Percentiles rank a stretch among this genome's conserved stretches.
phyloP scores from a whole-genome alignment of 2,888 invertebrate species.

The Coelopa pilipes region DNA sequence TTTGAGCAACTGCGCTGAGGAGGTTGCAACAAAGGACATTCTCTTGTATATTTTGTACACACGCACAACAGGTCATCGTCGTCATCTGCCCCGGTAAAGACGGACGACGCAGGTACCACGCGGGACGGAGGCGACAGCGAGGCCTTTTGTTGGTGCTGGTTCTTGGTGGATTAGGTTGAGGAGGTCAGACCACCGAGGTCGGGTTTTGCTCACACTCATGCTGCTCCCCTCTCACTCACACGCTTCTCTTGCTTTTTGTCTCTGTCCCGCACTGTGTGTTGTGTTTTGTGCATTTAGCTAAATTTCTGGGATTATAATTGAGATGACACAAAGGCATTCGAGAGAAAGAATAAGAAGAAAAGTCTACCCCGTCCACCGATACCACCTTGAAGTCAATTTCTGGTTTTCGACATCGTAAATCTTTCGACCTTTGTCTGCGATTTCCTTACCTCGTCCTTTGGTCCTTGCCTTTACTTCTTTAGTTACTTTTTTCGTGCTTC shows the following conservation, averaged over 20 bases:
- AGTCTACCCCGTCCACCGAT: background rate
- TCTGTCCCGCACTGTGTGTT: background rate
- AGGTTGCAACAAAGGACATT: constrained; percentile 24
- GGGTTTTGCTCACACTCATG: constrained; percentile 10
- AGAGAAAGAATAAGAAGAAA: background rate
- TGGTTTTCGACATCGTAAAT: constrained; percentile 46
- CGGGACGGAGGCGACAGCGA: background rate
- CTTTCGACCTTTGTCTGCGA: constrained; percentile 32
- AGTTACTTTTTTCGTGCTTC: background rate
- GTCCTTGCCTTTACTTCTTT: background rate
- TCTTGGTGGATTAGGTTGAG: background rate
- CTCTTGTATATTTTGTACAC: constrained; percentile 30
- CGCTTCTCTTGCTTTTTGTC: background rate
- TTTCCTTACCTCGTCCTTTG: background rate
- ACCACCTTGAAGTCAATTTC: constrained; percentile 31
- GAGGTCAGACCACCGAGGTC: constrained; percentile 26
- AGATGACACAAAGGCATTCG: constrained; percentile 8
- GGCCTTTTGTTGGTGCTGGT: background rate
- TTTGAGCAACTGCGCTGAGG: background rate
- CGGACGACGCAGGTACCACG: too few species aligned
- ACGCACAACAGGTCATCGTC: constrained; percentile 27
- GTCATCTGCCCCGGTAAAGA: too few species aligned
- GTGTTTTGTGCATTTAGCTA: constrained; percentile 11
- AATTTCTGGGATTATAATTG: constrained; percentile 29
- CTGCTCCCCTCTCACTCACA: background rate